A percentile compares a stretch with the other conserved stretches of the same genome.
These are phyloP conservation scores for Vanacampus margaritifer DNA, from an alignment of 2,113 vertebrate genomes.

Conservation along the genomic window DNA sequence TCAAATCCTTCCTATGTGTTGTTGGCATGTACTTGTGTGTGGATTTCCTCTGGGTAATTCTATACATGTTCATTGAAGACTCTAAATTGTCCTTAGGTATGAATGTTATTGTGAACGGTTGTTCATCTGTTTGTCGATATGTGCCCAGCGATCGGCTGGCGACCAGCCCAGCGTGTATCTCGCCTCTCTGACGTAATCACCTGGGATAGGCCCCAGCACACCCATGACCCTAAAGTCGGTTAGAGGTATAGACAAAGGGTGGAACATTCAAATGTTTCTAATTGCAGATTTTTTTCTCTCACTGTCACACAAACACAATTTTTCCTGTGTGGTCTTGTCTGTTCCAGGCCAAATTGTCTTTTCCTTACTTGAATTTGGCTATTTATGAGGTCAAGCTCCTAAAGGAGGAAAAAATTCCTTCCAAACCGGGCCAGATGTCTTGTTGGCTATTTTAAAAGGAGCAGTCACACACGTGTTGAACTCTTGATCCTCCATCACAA, in stretches of 20 bases:
- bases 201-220: background rate
- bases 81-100: background rate
- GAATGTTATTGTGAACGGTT: background rate
- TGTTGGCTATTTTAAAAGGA: conserved; percentile 7
- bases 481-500: background rate
- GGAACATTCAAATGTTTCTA: background rate
- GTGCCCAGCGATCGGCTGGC: background rate
- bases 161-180: background rate
- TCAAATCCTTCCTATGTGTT: background rate
- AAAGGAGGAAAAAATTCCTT: conserved; percentile 1
- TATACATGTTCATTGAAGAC: background rate
- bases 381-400: conserved; percentile 4
- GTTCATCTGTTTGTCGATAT: background rate
- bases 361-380: background rate
- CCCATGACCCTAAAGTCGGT: too few species aligned
- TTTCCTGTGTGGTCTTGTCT: background rate
- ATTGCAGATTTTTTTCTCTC: background rate
- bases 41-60: background rate
- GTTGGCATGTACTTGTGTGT: background rate
- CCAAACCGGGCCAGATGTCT: conserved; percentile 1
- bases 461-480: conserved; percentile 1
- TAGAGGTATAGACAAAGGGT: too few species aligned
- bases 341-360: conserved; percentile 3
- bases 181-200: background rate
- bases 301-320: background rate